Evolutionary conservation across 2,888 invertebrate species (phyloP).

Genomic region (Eubasilissa splendida): DNA sequence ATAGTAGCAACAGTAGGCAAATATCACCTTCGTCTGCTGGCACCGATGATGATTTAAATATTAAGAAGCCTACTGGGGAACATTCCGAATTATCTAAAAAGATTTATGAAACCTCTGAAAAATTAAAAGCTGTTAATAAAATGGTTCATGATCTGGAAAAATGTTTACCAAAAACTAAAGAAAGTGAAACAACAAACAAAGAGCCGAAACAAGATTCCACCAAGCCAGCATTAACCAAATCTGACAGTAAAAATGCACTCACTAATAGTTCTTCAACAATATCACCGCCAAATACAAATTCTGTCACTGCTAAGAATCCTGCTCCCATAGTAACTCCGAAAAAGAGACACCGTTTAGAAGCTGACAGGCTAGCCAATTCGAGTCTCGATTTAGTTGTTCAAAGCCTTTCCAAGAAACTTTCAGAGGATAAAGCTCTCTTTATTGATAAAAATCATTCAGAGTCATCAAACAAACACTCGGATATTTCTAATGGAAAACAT

Average conservation of each 20-base stretch:
- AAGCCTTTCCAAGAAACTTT: constrained; percentile 69
- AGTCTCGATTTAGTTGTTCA: constrained; percentile 70
- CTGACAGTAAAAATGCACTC: constrained; percentile 26
- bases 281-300: constrained; percentile 63
- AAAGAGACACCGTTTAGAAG: constrained; percentile 80
- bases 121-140: constrained; percentile 70
- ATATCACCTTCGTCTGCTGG: constrained; percentile 59
- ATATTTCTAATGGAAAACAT: constrained; percentile 58
- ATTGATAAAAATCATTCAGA: constrained; percentile 58
- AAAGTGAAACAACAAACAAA: constrained; percentile 65
- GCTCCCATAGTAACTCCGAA: constrained; percentile 79
- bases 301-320: constrained; percentile 64
- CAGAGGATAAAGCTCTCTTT: constrained; percentile 66
- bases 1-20: constrained; percentile 71
- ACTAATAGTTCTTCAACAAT: constrained; percentile 21
- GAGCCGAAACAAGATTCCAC: constrained; percentile 64
- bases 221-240: constrained; percentile 61
- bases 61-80: constrained; percentile 67
- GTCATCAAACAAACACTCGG: constrained; percentile 61
- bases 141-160: constrained; percentile 70
- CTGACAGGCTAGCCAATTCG: constrained; percentile 68
- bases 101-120: constrained; percentile 71
- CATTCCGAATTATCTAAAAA: constrained; percentile 71
- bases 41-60: constrained; percentile 65
- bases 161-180: constrained; percentile 68